These are phyloP conservation scores for Cantharis rustica DNA, from an alignment of 2,888 invertebrate species.

Conservation along the genomic window DNA sequence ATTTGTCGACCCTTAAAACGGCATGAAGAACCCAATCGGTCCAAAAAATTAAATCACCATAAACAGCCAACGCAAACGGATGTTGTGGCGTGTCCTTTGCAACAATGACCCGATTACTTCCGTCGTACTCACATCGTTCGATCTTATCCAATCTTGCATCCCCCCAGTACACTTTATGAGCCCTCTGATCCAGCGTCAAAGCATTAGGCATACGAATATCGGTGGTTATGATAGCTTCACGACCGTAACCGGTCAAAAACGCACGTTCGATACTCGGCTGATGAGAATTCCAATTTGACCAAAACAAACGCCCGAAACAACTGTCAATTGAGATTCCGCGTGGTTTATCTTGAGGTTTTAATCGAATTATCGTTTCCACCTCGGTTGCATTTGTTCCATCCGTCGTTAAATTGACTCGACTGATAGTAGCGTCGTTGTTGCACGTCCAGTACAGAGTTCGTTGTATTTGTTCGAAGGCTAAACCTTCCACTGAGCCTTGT, in stretches of 20 bases:
- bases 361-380: constrained; percentile 65
- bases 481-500: constrained; percentile 85
- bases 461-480: constrained; percentile 74
- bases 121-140: constrained; percentile 81
- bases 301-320: constrained; percentile 77
- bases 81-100: constrained; percentile 77
- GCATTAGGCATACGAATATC: constrained; percentile 89
- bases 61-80: constrained; percentile 85
- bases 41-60: constrained; percentile 84
- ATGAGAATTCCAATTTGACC: constrained; percentile 90
- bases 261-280: constrained; percentile 82
- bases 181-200: constrained; percentile 74
- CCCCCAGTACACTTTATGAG: constrained; percentile 81
- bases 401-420: constrained; percentile 60
- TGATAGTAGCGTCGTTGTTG: constrained; percentile 76
- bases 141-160: constrained; percentile 86
- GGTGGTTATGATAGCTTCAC: constrained; percentile 73
- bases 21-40: constrained; percentile 89
- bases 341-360: constrained; percentile 76
- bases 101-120: constrained; percentile 71
- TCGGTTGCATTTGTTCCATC: constrained; percentile 53
- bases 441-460: constrained; percentile 86
- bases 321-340: constrained; percentile 85
- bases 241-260: constrained; percentile 58
- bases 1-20: constrained; percentile 80